Evolutionary conservation across 64 coral and sea anemone genomes (phyloP).

Genomic region (Hydrozoanthus tunicans): DNA sequence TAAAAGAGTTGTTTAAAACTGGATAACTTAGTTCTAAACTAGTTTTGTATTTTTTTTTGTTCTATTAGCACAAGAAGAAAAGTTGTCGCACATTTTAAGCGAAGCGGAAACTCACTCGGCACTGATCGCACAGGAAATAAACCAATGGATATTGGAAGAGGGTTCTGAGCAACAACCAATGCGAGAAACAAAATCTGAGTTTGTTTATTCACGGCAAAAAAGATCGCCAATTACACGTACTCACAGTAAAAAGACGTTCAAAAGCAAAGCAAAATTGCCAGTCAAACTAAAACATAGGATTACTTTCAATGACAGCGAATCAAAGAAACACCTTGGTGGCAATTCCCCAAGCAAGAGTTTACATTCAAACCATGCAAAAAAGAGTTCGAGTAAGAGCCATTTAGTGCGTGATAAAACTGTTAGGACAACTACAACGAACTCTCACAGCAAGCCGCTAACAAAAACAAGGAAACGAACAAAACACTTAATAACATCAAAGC

Average conservation of each 20-base stretch:
- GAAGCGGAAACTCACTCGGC: conserved; percentile 58
- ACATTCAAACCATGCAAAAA: neutral
- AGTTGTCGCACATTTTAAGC: conserved; percentile 30
- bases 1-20: neutral
- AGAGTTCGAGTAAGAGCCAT: neutral
- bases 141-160: conserved; percentile 62
- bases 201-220: conserved; percentile 14
- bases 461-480: neutral
- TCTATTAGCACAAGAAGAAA: conserved; percentile 7
- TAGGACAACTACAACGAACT: neutral
- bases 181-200: neutral
- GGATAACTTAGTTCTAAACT: neutral
- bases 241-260: neutral
- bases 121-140: conserved; percentile 67
- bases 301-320: neutral
- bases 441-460: neutral
- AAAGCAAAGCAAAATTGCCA: neutral
- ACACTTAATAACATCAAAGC: neutral
- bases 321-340: neutral
- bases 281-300: neutral
- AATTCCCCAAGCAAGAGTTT: neutral
- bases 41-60: neutral
- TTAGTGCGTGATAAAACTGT: neutral
- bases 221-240: neutral
- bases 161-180: conserved; percentile 2